Evolutionary conservation across 2,113 vertebrate species (phyloP).

Genomic region (Ailuropoda melanoleuca): DNA sequence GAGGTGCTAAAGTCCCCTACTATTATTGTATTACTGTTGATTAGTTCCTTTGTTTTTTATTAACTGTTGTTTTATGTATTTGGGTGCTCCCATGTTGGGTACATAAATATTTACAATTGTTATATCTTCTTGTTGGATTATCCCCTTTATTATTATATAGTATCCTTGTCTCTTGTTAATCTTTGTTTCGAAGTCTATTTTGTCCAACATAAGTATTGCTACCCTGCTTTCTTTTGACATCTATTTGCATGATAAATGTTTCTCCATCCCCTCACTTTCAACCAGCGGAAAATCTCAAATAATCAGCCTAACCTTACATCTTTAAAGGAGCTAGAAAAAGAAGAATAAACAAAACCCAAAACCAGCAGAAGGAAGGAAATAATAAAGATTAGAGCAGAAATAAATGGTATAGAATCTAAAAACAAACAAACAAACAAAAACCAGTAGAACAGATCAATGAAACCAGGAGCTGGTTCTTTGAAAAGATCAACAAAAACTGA

Average conservation of each 20-base stretch:
- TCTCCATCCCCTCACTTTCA: background rate
- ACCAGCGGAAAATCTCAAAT: background rate
- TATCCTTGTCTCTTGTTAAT: background rate
- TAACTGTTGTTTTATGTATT: background rate
- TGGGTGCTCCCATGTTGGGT: background rate
- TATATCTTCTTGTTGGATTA: background rate
- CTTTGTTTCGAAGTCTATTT: background rate
- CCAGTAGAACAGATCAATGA: background rate
- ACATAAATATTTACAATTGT: background rate
- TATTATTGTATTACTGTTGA: background rate
- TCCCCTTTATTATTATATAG: background rate
- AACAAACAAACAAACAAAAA: background rate
- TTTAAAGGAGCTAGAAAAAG: background rate
- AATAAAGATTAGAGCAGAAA: background rate
- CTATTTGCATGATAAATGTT: background rate
- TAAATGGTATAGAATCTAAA: background rate
- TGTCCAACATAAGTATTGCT: background rate
- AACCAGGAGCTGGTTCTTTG: background rate
- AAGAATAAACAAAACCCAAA: background rate
- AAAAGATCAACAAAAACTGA: background rate
- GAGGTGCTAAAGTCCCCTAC: background rate
- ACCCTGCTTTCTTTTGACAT: background rate
- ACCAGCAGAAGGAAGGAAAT: background rate
- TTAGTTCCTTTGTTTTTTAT: background rate
- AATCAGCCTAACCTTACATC: background rate